These are phyloP conservation scores for Drosophila rellima DNA, from an alignment of 2,888 invertebrate species.

Conservation along the genomic window DNA sequence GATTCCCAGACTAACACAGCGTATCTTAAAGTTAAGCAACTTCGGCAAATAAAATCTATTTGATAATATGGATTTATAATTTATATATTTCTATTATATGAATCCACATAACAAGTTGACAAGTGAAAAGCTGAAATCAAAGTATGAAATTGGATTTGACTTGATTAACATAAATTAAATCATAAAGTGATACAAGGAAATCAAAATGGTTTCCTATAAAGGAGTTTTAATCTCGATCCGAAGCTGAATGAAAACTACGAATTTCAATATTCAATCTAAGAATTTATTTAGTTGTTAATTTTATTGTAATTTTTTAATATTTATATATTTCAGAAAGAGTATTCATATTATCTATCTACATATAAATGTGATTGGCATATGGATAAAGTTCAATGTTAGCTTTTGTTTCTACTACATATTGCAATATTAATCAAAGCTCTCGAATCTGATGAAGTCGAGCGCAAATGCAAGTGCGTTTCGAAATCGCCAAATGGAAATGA, in stretches of 20 bases:
- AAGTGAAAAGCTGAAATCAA: neutral
- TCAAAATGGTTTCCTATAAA: neutral
- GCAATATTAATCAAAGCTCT: slow-evolving; percentile 1
- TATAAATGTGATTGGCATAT: too few species aligned
- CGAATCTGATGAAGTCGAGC: neutral
- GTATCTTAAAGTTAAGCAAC: neutral
- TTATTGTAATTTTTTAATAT: too few species aligned
- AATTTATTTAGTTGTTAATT: too few species aligned
- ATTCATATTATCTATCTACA: too few species aligned
- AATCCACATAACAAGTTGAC: neutral
- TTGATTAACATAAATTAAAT: neutral
- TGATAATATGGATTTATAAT: slow-evolving; percentile 5
- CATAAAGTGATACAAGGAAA: neutral
- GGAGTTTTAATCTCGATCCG: neutral
- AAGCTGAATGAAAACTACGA: too few species aligned
- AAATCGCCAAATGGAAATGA: slow-evolving; percentile 9
- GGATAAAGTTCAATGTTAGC: neutral
- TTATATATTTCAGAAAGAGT: too few species aligned
- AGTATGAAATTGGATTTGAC: neutral
- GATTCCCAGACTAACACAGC: neutral
- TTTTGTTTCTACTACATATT: neutral
- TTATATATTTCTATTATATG: neutral
- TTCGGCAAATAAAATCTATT: neutral
- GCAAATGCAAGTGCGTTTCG: slow-evolving; percentile 1
- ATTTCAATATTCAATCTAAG: too few species aligned